Evolutionary conservation across 1,140 invertebrate genomes (phyloP), one percentile per base, ranked within the genome.

Genomic region (Periplaneta americana): DNA sequence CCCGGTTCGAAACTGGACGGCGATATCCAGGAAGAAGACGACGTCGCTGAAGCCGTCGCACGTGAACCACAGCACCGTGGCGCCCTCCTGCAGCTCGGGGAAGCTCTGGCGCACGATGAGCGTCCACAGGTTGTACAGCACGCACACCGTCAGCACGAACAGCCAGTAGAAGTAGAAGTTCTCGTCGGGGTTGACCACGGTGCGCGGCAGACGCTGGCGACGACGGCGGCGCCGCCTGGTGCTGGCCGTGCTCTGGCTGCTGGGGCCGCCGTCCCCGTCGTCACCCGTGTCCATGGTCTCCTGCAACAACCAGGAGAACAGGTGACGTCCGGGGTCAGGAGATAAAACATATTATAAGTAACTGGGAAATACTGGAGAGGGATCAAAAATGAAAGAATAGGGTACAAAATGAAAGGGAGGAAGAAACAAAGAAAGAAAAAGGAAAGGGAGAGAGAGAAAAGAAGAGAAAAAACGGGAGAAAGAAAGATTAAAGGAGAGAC

Each of bases 161-260:
- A 98, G 90, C 98, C 97, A 99, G 86, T 97, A 96, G 89, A 98
- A 98, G 90, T 97, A 97, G 87, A 97, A 96, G 87, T 97, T 98
- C 84, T 97, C 96, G 88, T 98, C 97, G 0, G 97, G 97, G 88
- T 98, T 98, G 82, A 98, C 94, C 32, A 98, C 97, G n/a, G 93
- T 94, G 34, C 92, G 89, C n/a, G 95, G 94, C 76, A 93, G 93
- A 77, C 86, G 88, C 84, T 93, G 91, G 15, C 90, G 88, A 82
- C 92, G 91, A 81, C 93, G 91, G 28, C 94, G 89, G 83, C 92
- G 86, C 81, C 94, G 89, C 90, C n/a, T 83, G 76, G 75, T 79
- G 81, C 34, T 84, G 84, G 28, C 83, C 84, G 34, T 81, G 79
- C 48, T 81, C 84, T 82, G 35, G 81, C 48, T n/a, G 48, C 48